Evolutionary conservation across 2,797 vertebrate species (phyloP), one percentile per base, ranked within the genome.

Genomic region (Heterohyrax brucei): DNA sequence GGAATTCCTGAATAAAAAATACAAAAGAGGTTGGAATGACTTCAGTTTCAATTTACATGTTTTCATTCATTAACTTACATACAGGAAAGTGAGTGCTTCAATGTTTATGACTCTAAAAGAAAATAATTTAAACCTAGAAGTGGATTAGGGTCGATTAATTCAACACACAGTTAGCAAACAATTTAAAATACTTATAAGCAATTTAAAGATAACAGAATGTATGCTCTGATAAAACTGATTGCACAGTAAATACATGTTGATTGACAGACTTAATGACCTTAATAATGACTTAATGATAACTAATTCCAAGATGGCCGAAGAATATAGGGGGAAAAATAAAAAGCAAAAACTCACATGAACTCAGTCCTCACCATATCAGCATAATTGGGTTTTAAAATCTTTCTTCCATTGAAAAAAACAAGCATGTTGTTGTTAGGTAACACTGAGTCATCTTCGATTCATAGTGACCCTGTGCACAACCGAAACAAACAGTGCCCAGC

Each of bases 121-220:
- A 62, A 4, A 44, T 82, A 66, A 66, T 72, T 89, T 89, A 91
- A 81, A 83, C 7, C 39, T 81, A 89, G n/a, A 88, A 86, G 21
- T 66, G 82, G 19, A 80, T 50, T 53, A 94, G 83, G 21, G 48
- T 68, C 64, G 26, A 64, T 94, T 87, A 87, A 87, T 79, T 39
- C 64, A 88, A 70, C 39, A 46, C 19, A 68, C 16, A 80, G 39
- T 90, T 75, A 81, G 13, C 1, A 90, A 64, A 62, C 39, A 93
- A 91, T 28, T 83, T 93, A 50, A 90, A 91, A 95, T 86, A 78
- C 72, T 84, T 79, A 83, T 46, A 96, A 93, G 39, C 5, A 79
- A 92, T 88, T 77, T 79, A 92, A 93, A 72, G 46, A 62, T 30
- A 76, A 92, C 19, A 91, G 48, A 96, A 91, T 68, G 3, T 79